Evolutionary conservation across 2,888 invertebrate genomes (phyloP).

Genomic region (Oscheius sp.): DNA sequence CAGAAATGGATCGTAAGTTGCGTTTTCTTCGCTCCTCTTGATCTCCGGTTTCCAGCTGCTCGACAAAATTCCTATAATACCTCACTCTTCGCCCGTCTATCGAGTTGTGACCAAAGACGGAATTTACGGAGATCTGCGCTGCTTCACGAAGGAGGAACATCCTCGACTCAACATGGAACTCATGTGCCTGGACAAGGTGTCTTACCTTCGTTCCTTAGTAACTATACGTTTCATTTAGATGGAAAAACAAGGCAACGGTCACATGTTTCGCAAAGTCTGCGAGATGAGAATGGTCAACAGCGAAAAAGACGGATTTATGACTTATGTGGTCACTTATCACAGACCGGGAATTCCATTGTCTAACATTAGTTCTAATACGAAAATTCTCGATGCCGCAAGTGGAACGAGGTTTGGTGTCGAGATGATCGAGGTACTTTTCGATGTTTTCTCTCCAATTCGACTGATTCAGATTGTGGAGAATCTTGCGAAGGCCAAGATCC

Average conservation of each 20-base stretch:
- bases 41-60: neutral
- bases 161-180: conserved; percentile 11
- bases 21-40: too few species aligned
- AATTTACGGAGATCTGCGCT: conserved; percentile 18
- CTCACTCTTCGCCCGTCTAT: conserved; percentile 7
- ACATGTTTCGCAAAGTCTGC: conserved; percentile 21
- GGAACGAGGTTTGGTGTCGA: conserved; percentile 4
- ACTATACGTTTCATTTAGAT: neutral
- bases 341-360: neutral
- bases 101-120: conserved; percentile 10
- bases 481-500: conserved; percentile 6
- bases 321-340: conserved; percentile 3
- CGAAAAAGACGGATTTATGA: conserved; percentile 2
- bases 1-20: conserved; percentile 16
- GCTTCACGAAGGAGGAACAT: neutral
- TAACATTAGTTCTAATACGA: neutral
- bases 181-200: conserved; percentile 14
- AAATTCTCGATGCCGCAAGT: neutral
- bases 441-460: neutral
- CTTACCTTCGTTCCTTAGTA: neutral
- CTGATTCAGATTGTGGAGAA: conserved; percentile 9
- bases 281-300: conserved; percentile 2
- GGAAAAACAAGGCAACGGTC: neutral
- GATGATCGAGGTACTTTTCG: conserved; percentile 1
- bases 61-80: conserved; percentile 5